Base-by-base conservation (phyloP, 2,888 invertebrate species). In the Cantharis nigra region DNA sequence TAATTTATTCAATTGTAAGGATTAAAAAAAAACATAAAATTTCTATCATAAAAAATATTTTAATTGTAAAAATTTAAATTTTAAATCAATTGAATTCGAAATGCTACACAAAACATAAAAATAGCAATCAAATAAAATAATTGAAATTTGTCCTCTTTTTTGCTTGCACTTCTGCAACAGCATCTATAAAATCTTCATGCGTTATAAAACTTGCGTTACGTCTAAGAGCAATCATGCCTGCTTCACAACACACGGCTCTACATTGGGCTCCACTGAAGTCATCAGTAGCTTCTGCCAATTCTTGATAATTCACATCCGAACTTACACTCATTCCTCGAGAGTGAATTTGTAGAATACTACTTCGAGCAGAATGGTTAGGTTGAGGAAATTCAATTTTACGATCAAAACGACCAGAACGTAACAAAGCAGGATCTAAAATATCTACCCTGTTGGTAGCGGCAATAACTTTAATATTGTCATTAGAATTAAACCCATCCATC, bases 201-300 rank as follows among this genome's bases (percentile, higher is more conserved):
- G 96, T 97, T 74, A 99, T 97, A 72, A 96, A 94, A 26, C 94
- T 93, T 33, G 99, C 99, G 82, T 97, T 97, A 78, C 99, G 93
- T 75, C 99, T 92, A 70, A 99, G 90, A 0, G 99, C 99, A 86
- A 99, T 99, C 99, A 99, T 99, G 87, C 99, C 99, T 49, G 89
- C 89, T 90, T 99, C 99, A 13, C 99, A 98, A 88, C 99, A 99
- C 62, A 99, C 99, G 0, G 99, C 99, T 90, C 99, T 99, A 89
- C 99, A 98, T 88, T 99, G 99, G 3, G 99, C 99, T 11, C 99
- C 99, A 89, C 99, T 99, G 88, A 99, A 99, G 88, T 99, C 99
- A 88, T 99, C 99, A 0, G 99, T 99, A 33, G 98, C 98, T 74
- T 98, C 92, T 0, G 98, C 96, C 72, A 99, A 89, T 89, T 99